Evolutionary conservation across 2,888 invertebrate genomes (phyloP).

Genomic region (Nomada goodeniana): DNA sequence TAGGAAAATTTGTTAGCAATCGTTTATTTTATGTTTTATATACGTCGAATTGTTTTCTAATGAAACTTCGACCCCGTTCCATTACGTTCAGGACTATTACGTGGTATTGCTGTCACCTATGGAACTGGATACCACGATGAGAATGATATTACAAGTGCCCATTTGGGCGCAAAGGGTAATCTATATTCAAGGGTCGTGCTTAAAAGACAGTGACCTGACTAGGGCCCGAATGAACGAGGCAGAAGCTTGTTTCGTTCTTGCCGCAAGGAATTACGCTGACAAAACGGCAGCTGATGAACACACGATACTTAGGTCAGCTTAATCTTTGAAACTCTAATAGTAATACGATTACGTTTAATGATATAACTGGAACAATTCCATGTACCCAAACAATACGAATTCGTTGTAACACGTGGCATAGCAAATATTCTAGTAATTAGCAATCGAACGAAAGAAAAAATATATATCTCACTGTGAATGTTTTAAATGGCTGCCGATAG

Average conservation of each 20-base stretch:
- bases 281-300: conserved; percentile 96
- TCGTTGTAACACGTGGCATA: no score
- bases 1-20: no score
- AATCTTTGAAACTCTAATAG: no score
- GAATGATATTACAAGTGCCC: conserved; percentile 98
- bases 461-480: neutral
- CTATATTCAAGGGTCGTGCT: conserved; percentile 96
- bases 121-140: conserved; percentile 98
- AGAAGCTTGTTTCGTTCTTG: conserved; percentile 98
- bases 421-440: no score
- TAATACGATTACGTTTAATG: neutral
- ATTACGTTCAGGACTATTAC: conserved; percentile 91
- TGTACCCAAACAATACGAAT: no score
- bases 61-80: neutral
- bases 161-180: conserved; percentile 99
- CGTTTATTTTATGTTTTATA: neutral
- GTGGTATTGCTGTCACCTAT: conserved; percentile 98
- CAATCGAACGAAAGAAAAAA: no score
- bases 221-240: conserved; percentile 98
- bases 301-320: conserved; percentile 87
- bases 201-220: conserved; percentile 97
- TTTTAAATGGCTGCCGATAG: conserved; percentile 81
- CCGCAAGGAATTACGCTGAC: conserved; percentile 97
- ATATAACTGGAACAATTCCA: no score
- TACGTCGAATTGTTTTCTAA: neutral